phyloP scores from a whole-genome alignment of 2,113 vertebrate species.

The Psilopsiagon aymara region DNA sequence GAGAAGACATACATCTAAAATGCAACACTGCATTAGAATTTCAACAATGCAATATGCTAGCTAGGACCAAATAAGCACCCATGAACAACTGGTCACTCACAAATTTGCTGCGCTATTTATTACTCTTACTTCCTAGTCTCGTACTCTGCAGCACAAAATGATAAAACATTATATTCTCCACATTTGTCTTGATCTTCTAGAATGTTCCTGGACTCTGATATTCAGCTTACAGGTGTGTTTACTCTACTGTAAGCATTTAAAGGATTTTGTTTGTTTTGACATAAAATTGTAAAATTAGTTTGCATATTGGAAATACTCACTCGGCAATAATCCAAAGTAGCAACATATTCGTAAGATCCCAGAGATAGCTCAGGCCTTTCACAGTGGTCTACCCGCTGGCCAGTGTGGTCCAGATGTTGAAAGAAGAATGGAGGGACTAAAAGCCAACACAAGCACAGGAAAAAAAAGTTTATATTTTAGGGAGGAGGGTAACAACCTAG shows the following conservation, averaged over 20 bases:
- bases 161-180: not conserved
- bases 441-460: not conserved
- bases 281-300: not conserved
- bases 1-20: not conserved
- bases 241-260: not conserved
- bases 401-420: constrained; percentile 94
- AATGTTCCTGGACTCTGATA: not conserved
- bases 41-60: not conserved
- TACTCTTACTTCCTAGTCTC: not conserved
- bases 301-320: constrained; percentile 70
- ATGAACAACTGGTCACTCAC: not conserved
- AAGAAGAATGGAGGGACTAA: constrained; percentile 92
- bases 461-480: not conserved
- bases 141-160: not conserved
- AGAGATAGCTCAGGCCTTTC: constrained; percentile 92
- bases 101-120: not conserved
- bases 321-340: constrained; percentile 93
- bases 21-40: not conserved
- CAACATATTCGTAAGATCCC: constrained; percentile 93
- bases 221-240: not conserved
- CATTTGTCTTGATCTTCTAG: not conserved
- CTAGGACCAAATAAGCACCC: fast-evolving
- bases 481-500: not conserved
- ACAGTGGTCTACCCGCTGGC: constrained; percentile 87
- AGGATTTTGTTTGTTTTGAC: not conserved